Percentiles rank a stretch among this genome's conserved stretches.
These are phyloP conservation scores for Crossocerus cetratus DNA, from an alignment of 2,888 invertebrate genomes.

Conservation along the genomic window DNA sequence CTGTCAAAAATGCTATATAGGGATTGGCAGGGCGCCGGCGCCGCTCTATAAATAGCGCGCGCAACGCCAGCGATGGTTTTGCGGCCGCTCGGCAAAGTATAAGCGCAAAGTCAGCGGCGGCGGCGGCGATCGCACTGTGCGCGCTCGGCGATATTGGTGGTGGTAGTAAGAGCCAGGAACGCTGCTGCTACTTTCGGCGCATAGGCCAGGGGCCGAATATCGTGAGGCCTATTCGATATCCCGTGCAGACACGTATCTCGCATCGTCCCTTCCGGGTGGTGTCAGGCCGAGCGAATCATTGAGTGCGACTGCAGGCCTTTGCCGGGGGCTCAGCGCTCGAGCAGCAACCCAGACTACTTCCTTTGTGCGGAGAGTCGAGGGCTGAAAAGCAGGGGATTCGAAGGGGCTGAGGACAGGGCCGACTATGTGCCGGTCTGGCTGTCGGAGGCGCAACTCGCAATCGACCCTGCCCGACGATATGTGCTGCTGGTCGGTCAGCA, in stretches of 20 bases:
- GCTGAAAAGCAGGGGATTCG: no score
- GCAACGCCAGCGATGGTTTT: constrained; percentile 45
- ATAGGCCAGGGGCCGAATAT: background rate
- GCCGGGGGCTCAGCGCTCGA: no score
- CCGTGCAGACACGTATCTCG: no score
- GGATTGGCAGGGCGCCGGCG: constrained; percentile 66
- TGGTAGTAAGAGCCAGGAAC: constrained; percentile 15
- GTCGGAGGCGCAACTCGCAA: background rate
- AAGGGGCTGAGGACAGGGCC: background rate
- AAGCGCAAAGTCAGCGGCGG: constrained; percentile 17
- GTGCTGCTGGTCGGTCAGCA: constrained; percentile 27
- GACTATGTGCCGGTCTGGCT: constrained; percentile 34
- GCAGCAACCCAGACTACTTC: no score
- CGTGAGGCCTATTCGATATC: no score
- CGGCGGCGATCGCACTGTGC: constrained; percentile 27
- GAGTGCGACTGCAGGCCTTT: no score
- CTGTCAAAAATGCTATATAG: constrained; percentile 57
- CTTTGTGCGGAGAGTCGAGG: no score
- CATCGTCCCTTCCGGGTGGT: background rate
- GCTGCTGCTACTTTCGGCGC: background rate
- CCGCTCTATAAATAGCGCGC: constrained; percentile 64
- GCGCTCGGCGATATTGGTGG: constrained; percentile 31
- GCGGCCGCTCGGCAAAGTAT: constrained; percentile 40
- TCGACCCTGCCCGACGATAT: constrained; percentile 19
- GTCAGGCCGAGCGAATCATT: background rate